Conservation (phyloP, 37 sponge, comb jelly and placozoan genomes). For the Hexactinellida sp. region DNA sequence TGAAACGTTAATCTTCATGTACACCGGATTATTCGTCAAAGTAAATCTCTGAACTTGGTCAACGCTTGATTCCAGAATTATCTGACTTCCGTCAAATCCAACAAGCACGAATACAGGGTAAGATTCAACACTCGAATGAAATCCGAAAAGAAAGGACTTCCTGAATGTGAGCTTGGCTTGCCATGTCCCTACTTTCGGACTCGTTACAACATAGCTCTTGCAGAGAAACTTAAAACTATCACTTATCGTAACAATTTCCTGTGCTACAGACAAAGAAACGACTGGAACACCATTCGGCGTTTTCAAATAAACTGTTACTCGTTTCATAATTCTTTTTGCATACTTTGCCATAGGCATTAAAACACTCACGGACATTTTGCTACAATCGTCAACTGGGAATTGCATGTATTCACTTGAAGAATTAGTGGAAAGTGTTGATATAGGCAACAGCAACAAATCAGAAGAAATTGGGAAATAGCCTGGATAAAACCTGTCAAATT, state of each 20-base stretch:
- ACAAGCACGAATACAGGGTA: background rate
- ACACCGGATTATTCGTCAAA: background rate
- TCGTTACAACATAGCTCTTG: background rate
- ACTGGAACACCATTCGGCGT: background rate
- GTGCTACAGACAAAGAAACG: background rate
- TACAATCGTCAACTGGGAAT: background rate
- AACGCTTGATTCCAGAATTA: background rate
- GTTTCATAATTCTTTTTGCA: background rate
- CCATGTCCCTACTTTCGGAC: background rate
- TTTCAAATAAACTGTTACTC: background rate
- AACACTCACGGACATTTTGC: background rate
- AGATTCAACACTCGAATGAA: background rate
- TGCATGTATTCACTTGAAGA: background rate
- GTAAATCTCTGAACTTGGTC: background rate
- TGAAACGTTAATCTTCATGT: background rate
- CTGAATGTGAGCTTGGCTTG: background rate
- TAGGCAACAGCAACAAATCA: background rate
- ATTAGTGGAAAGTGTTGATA: background rate
- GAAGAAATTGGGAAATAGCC: background rate
- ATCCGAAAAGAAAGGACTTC: background rate
- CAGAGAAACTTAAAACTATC: conserved; percentile 2
- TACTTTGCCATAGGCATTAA: background rate
- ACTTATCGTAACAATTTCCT: background rate
- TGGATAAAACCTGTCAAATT: background rate
- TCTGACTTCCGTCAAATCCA: background rate